These are phyloP conservation scores for Protobothrops flavoviridis DNA, from an alignment of 2,113 vertebrate genomes.

Conservation along the genomic window DNA sequence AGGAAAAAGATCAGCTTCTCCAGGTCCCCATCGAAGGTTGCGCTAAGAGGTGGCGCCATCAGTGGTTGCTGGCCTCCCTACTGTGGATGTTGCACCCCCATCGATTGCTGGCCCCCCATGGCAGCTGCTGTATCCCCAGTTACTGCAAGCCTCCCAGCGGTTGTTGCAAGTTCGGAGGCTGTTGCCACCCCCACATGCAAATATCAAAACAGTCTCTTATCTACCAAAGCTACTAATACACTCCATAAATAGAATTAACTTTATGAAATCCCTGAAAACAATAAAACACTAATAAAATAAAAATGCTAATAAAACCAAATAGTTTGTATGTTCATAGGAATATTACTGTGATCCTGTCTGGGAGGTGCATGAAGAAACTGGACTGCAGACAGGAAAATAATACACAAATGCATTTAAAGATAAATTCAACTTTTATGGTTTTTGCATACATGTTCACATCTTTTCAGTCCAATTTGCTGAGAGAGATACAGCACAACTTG, in stretches of 20 bases:
- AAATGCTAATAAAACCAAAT: not conserved
- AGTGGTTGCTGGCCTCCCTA: no score
- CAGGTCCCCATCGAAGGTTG: no score
- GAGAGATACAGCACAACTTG: conserved; percentile 25
- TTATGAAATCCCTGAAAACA: not conserved
- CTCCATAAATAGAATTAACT: not conserved
- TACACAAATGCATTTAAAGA: conserved; percentile 31
- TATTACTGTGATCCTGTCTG: not conserved
- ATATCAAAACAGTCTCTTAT: not conserved
- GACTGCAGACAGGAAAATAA: not conserved
- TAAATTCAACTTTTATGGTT: conserved; percentile 64
- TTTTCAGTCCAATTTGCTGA: conserved; percentile 58
- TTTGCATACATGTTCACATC: conserved; percentile 56
- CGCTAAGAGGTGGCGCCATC: no score
- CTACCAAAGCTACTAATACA: not conserved
- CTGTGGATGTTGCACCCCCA: no score
- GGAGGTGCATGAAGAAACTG: not conserved
- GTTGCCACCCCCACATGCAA: not conserved
- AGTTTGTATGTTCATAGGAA: not conserved
- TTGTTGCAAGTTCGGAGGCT: no score
- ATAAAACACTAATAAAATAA: not conserved
- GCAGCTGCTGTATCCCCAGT: no score
- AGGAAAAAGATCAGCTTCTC: no score
- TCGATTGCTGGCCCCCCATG: no score
- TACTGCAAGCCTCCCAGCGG: no score